These are phyloP conservation scores for Camptogramma bilineatum DNA, from an alignment of 2,888 invertebrate species.

Conservation along the genomic window DNA sequence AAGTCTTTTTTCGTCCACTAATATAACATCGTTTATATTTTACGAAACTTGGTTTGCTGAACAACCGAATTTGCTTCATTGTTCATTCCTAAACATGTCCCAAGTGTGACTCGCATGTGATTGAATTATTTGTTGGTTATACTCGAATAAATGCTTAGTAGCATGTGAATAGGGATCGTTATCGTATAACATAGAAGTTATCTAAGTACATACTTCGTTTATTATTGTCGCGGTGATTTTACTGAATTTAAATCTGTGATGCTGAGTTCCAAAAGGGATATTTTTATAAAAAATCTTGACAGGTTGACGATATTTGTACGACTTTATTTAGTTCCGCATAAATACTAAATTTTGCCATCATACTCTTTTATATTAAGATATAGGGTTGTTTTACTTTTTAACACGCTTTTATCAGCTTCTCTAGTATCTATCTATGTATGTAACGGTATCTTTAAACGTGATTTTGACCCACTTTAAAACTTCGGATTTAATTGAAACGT, in stretches of 20 bases:
- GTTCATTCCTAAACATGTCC: neutral
- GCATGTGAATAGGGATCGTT: neutral
- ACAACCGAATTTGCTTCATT: neutral
- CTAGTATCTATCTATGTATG: no score
- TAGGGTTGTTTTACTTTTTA: no score
- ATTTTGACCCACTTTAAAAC: no score
- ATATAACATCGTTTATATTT: no score
- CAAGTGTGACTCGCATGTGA: neutral
- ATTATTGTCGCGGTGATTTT: neutral
- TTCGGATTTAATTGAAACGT: no score
- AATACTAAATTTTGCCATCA: no score
- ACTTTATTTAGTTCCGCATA: neutral
- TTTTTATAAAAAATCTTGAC: neutral
- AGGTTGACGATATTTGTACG: neutral
- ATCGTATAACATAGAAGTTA: neutral
- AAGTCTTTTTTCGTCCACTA: no score
- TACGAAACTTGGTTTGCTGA: neutral
- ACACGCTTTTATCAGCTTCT: no score
- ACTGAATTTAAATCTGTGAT: neutral
- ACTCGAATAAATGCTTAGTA: neutral
- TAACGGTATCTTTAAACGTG: no score
- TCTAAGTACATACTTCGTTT: neutral
- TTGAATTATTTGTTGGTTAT: neutral
- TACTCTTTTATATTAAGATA: no score
- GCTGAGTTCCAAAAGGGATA: neutral